Conservation (phyloP, 2,888 invertebrate genomes). For the Platerodrilus igneus region DNA sequence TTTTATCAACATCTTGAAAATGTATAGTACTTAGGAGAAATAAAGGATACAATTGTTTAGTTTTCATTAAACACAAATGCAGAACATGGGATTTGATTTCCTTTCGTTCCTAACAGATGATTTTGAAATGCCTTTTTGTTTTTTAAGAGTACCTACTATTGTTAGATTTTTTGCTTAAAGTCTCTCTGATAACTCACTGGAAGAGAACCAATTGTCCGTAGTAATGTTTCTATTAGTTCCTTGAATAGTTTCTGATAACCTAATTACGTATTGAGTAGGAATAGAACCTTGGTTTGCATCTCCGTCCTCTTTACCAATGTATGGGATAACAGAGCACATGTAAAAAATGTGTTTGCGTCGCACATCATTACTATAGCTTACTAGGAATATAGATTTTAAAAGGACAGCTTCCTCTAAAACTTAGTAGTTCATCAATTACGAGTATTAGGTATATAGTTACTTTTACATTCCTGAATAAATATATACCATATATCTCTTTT, state of each 20-base stretch:
- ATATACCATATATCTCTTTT: too few relatives aligned
- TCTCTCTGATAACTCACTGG: neutral
- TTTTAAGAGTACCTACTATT: neutral
- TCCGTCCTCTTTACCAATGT: neutral
- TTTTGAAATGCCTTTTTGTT: neutral
- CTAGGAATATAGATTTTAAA: too few relatives aligned
- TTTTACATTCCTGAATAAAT: too few relatives aligned
- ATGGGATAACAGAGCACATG: neutral
- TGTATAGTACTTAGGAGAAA: neutral
- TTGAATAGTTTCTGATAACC: neutral
- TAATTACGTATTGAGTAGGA: conserved; percentile 2
- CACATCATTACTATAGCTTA: neutral
- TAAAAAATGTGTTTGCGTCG: conserved; percentile 2
- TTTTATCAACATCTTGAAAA: neutral
- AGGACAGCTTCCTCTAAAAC: too few relatives aligned
- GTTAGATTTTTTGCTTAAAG: conserved; percentile 2
- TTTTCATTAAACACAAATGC: neutral
- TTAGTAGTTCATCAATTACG: too few relatives aligned
- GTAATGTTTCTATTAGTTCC: neutral
- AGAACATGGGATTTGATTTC: neutral
- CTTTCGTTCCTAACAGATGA: conserved; percentile 1
- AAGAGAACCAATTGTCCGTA: too few relatives aligned
- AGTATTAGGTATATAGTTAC: too few relatives aligned
- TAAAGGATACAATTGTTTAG: too few relatives aligned
- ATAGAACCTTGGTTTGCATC: too few relatives aligned